Evolutionary conservation across 1,140 invertebrate genomes (phyloP).

Genomic region (Scylla paramamosain): DNA sequence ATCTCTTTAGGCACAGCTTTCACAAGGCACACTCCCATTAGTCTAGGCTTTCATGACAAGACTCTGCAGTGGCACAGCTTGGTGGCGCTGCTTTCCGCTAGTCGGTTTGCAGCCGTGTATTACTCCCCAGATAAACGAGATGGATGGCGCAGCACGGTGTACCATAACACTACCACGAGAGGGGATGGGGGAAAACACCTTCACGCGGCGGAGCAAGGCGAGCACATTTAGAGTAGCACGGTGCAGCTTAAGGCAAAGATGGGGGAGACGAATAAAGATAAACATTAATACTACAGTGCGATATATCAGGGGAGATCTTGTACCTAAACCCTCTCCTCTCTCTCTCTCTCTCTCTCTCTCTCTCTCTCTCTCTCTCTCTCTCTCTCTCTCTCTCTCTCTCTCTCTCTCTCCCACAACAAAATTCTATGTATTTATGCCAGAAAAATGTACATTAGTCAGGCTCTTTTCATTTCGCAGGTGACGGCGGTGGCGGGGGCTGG

Average conservation of each 20-base stretch:
- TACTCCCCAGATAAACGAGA: background rate
- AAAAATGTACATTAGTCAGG: background rate
- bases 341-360: constrained; percentile 18
- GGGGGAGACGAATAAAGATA: background rate
- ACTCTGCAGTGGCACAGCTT: background rate
- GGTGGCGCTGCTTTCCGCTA: background rate
- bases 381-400: constrained; percentile 11
- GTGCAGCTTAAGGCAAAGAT: background rate
- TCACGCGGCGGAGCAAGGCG: background rate
- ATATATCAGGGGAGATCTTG: no score
- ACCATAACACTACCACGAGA: background rate
- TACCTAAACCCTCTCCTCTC: background rate
- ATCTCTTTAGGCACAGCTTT: no score
- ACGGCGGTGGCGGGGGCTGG: background rate
- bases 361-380: constrained; percentile 20
- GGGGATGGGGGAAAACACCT: background rate
- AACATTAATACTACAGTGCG: no score
- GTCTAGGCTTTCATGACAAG: background rate
- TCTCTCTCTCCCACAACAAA: background rate
- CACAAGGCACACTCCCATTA: background rate
- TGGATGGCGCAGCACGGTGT: background rate
- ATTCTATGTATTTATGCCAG: background rate
- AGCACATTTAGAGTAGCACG: background rate
- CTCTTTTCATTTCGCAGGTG: background rate
- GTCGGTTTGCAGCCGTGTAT: background rate